Conservation (phyloP, 2,888 invertebrate species). For the Sarcophaga carnaria region DNA sequence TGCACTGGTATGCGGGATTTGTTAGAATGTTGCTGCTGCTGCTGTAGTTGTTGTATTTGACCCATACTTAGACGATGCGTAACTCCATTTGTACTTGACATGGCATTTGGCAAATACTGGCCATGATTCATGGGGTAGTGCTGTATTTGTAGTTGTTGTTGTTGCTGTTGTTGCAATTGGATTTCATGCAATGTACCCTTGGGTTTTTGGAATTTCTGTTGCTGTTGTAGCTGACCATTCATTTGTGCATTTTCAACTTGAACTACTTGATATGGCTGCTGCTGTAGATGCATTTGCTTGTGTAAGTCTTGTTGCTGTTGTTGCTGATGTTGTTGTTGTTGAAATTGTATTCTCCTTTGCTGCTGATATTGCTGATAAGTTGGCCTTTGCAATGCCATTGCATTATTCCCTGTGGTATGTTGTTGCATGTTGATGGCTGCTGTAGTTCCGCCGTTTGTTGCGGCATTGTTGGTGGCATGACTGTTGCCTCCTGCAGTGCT, state of each 20-base stretch:
- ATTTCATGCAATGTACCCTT: slow-evolving; percentile 46
- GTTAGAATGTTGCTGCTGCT: slow-evolving; percentile 60
- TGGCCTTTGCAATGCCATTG: slow-evolving; percentile 59
- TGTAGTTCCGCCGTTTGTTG: slow-evolving; percentile 62
- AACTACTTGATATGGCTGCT: slow-evolving; percentile 65
- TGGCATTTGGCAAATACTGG: slow-evolving; percentile 43
- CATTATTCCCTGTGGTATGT: slow-evolving; percentile 37
- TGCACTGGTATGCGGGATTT: slow-evolving; percentile 70
- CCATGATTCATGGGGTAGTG: slow-evolving; percentile 52
- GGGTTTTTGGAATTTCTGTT: slow-evolving; percentile 60
- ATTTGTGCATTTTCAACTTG: slow-evolving; percentile 50
- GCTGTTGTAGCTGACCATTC: slow-evolving; percentile 63
- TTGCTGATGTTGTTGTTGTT: slow-evolving; percentile 68
- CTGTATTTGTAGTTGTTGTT: slow-evolving; percentile 57
- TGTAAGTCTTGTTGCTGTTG: slow-evolving; percentile 64
- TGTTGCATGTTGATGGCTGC: slow-evolving; percentile 45
- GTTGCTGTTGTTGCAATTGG: slow-evolving; percentile 55
- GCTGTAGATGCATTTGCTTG: slow-evolving; percentile 75
- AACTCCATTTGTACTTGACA: slow-evolving; percentile 42
- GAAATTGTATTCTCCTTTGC: slow-evolving; percentile 70
- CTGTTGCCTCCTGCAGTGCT: slow-evolving; percentile 45
- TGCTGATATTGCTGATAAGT: slow-evolving; percentile 71
- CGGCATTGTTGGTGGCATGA: slow-evolving; percentile 8
- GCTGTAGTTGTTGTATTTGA: slow-evolving; percentile 62
- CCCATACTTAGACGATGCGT: slow-evolving; percentile 52